Evolutionary conservation across 2,113 vertebrate species (phyloP).

Genomic region (Amphiprion percula): DNA sequence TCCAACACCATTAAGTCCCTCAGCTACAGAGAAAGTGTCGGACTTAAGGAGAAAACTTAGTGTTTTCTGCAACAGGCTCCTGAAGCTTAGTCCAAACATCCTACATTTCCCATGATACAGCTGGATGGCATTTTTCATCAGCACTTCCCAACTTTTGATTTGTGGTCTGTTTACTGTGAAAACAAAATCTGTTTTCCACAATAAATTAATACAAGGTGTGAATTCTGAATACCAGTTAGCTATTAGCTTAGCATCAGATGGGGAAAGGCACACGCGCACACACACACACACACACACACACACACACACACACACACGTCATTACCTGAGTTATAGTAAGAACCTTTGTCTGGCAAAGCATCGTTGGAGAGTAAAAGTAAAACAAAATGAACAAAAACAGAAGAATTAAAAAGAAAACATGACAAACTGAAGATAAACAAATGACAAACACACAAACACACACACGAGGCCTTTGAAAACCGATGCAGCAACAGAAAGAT

Average conservation of each 20-base stretch:
- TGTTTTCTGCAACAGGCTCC: too few relatives aligned
- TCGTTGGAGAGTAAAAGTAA: conserved; percentile 74
- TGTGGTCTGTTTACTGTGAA: not conserved
- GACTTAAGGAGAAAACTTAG: too few relatives aligned
- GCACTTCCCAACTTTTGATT: conserved; percentile 1
- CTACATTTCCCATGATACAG: too few relatives aligned
- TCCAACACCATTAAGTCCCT: too few relatives aligned
- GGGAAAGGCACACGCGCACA: not conserved
- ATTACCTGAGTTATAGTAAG: conserved; percentile 91
- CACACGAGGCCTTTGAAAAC: not conserved
- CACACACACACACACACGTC: not conserved
- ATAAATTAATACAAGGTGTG: too few relatives aligned
- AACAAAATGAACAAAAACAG: conserved; percentile 71
- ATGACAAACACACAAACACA: not conserved
- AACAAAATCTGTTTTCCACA: not conserved
- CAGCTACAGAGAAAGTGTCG: too few relatives aligned
- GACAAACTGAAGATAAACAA: conserved; percentile 10
- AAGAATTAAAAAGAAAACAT: conserved; percentile 11
- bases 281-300: conserved; percentile 6
- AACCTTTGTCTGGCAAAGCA: conserved; percentile 89
- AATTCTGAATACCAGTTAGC: too few relatives aligned
- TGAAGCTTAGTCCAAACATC: too few relatives aligned
- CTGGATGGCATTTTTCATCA: not conserved
- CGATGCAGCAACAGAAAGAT: not conserved
- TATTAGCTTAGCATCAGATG: too few relatives aligned